A percentile compares a stretch with the other conserved stretches of the same genome.
These are phyloP conservation scores for Pseudococcus longispinus DNA, from an alignment of 2,888 invertebrate genomes.

Conservation along the genomic window DNA sequence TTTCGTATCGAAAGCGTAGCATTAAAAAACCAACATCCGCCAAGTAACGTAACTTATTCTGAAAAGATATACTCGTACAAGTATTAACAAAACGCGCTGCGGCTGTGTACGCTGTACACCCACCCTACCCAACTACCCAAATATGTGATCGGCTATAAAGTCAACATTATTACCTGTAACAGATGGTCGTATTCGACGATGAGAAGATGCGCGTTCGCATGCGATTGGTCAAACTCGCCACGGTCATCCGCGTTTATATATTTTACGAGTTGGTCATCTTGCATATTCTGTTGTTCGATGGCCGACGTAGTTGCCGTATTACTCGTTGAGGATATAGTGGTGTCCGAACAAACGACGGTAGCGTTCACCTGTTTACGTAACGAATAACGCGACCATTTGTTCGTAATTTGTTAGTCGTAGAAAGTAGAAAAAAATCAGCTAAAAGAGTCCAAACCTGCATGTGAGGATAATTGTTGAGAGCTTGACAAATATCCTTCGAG, in stretches of 20 bases:
- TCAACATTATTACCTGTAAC: neutral
- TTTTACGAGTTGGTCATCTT: neutral
- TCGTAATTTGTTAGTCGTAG: neutral
- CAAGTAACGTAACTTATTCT: neutral
- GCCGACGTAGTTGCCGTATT: neutral
- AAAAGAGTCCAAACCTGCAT: slow-evolving; percentile 43
- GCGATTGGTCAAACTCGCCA: neutral
- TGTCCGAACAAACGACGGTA: neutral
- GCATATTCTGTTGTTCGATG: neutral
- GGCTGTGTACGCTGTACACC: no score
- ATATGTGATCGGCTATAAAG: no score
- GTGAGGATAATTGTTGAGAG: slow-evolving; percentile 34
- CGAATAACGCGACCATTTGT: neutral
- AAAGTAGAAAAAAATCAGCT: neutral
- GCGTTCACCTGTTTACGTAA: neutral
- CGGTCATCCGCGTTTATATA: neutral
- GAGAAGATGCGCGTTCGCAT: neutral
- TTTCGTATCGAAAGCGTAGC: neutral
- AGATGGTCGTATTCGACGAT: neutral
- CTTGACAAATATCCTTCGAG: neutral
- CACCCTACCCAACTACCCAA: no score
- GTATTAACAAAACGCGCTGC: no score
- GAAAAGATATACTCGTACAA: neutral
- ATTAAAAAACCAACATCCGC: neutral
- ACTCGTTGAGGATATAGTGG: neutral